These are phyloP conservation scores for Sphaerophoria taeniata DNA, from an alignment of 2,888 invertebrate genomes.

Conservation along the genomic window DNA sequence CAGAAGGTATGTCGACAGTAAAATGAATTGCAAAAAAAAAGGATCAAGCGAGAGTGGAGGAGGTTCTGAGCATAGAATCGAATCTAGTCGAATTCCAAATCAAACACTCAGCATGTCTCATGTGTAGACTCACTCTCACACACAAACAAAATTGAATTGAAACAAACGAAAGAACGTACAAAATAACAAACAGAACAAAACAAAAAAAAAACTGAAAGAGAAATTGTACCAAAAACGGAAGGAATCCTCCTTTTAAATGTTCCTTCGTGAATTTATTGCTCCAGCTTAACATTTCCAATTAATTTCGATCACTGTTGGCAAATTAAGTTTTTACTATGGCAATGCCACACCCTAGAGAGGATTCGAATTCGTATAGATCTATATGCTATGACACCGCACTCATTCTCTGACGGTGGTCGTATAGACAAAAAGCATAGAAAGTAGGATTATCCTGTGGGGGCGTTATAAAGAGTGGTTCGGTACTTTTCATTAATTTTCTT, in stretches of 20 bases:
- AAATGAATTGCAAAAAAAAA: neutral
- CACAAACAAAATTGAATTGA: neutral
- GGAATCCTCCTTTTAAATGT: conserved; percentile 74
- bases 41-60: conserved; percentile 18
- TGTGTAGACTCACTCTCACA: neutral
- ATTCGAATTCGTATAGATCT: conserved; percentile 1
- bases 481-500: conserved; percentile 67
- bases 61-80: conserved; percentile 21
- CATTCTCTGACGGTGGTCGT: neutral
- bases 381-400: neutral
- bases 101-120: neutral
- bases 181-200: neutral
- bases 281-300: conserved; percentile 74
- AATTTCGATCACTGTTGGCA: conserved; percentile 74
- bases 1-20: neutral
- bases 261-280: conserved; percentile 70
- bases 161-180: neutral
- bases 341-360: conserved; percentile 34
- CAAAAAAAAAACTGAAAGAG: conserved; percentile 1
- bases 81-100: neutral
- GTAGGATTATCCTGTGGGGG: conserved; percentile 49
- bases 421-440: neutral
- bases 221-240: conserved; percentile 54
- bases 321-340: conserved; percentile 72
- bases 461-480: conserved; percentile 61